Base-by-base conservation (phyloP, 2,888 invertebrate species). In the Drosophila leonis region DNA sequence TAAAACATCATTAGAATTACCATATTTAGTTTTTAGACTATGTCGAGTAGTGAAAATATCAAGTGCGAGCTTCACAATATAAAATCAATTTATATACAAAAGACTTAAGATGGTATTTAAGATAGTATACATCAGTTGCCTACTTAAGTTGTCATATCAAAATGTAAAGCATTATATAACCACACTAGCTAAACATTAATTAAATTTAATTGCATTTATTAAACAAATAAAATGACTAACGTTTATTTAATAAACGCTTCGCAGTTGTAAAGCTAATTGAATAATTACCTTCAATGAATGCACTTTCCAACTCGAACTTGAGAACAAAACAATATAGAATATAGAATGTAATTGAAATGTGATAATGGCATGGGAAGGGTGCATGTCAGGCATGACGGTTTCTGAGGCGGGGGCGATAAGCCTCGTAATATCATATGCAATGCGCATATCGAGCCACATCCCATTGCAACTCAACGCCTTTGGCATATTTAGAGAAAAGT, bases 141-240 rank as follows among this genome's bases (percentile, higher is more conserved):
- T 4, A 4, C 4, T 12, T 1, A 18, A 4, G 9, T 18, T 41
- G 13, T 2, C 18, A n/a, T 13, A 4, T 18, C 27, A 10, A 12
- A 31, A 18, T 31, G 3, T 13, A 29, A 18, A 18, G 20, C 12
- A 33, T 56, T 44, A 24, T 24, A 57, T 57, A n/a, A 37, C 18
- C 8, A 20, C 18, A 15, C 5, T 41, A 27, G 20, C 9, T 10
- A 18, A 9, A 56, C 12, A 65, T 44, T 52, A 55, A 77, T 69
- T 65, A 77, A 71, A 68, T 65, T 55, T 71, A 65, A 87, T 81
- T 83, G 35, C 29, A 57, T 63, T 72, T 62, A 24, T 55, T 61
- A 54, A 48, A 48, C 33, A 65, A 75, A 56, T 61, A 49, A 44
- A 55, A 66, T 60, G 42, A 35, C 41, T 9, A 59, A 62, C 65